Percentiles rank a stretch among this genome's conserved stretches.
These are phyloP conservation scores for Xyrichtys novacula DNA, from an alignment of 2,797 vertebrate genomes.

Conservation along the genomic window DNA sequence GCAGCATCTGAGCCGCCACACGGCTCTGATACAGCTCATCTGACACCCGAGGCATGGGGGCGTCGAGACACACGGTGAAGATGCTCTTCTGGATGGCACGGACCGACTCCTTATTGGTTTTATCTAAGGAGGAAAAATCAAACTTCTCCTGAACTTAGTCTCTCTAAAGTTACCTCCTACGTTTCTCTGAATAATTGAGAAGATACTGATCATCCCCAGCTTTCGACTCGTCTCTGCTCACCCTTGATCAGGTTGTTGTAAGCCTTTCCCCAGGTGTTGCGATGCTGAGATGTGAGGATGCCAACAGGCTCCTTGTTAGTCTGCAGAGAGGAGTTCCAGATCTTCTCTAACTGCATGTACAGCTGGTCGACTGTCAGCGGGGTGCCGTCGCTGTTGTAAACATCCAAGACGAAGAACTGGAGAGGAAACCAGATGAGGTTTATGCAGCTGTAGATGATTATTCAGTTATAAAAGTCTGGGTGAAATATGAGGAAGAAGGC, in stretches of 20 bases:
- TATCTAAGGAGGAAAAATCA: conserved; percentile 83
- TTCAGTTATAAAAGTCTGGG: neutral
- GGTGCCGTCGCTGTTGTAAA: conserved; percentile 94
- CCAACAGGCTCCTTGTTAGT: conserved; percentile 98
- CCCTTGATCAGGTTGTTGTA: conserved; percentile 96
- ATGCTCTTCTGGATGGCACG: conserved; percentile 95
- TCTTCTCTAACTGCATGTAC: conserved; percentile 95
- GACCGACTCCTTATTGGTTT: conserved; percentile 96
- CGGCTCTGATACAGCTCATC: conserved; percentile 90
- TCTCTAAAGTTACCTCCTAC: neutral
- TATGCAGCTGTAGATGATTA: neutral
- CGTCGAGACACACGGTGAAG: conserved; percentile 94
- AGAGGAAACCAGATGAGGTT: neutral
- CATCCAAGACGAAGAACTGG: conserved; percentile 95
- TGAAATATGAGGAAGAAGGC: conserved; percentile 2
- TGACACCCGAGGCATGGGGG: conserved; percentile 90
- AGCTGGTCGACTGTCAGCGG: conserved; percentile 93
- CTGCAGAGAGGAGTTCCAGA: conserved; percentile 98
- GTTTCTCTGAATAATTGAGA: neutral
- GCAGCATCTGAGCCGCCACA: conserved; percentile 94
- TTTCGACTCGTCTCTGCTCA: conserved; percentile 53
- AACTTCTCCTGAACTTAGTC: neutral
- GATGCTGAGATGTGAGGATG: conserved; percentile 96
- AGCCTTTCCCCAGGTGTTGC: conserved; percentile 98
- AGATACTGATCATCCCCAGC: neutral